phyloP scores from a whole-genome alignment of 1,140 invertebrate species.

The Neodiprion pinetum region DNA sequence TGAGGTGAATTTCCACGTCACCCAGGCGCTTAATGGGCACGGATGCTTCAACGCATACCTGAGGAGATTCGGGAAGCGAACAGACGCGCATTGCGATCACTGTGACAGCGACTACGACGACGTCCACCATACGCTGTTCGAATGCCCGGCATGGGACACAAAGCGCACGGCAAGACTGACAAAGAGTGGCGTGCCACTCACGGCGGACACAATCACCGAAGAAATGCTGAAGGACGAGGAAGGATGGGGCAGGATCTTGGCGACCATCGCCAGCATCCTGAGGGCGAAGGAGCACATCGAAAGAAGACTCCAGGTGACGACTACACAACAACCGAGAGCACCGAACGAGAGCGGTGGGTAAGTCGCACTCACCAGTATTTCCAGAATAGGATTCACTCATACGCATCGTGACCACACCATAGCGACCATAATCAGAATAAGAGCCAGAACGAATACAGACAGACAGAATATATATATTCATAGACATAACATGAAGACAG shows the following conservation, averaged over 20 bases:
- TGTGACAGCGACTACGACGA: slow-evolving; percentile 35
- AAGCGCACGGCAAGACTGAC: neutral
- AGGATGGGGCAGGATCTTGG: neutral
- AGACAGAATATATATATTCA: too few species aligned
- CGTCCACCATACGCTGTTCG: slow-evolving; percentile 35
- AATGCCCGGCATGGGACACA: slow-evolving; percentile 30
- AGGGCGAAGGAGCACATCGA: neutral
- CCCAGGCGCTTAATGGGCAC: slow-evolving; percentile 41
- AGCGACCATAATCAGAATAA: too few species aligned
- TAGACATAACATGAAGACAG: too few species aligned
- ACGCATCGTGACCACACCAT: too few species aligned
- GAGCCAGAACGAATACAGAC: too few species aligned
- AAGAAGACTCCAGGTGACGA: too few species aligned
- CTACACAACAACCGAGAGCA: too few species aligned
- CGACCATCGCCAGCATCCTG: neutral
- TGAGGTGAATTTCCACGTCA: slow-evolving; percentile 29
- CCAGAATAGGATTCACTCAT: too few species aligned
- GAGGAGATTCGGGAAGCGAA: slow-evolving; percentile 30
- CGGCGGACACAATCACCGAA: neutral
- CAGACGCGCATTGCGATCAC: neutral
- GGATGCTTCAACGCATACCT: slow-evolving; percentile 44
- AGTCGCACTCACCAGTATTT: too few species aligned
- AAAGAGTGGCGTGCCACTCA: neutral
- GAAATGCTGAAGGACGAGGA: neutral
- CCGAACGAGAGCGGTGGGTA: too few species aligned